Conservation (phyloP, 2,888 invertebrate species). For the Drosophila lacicola region DNA sequence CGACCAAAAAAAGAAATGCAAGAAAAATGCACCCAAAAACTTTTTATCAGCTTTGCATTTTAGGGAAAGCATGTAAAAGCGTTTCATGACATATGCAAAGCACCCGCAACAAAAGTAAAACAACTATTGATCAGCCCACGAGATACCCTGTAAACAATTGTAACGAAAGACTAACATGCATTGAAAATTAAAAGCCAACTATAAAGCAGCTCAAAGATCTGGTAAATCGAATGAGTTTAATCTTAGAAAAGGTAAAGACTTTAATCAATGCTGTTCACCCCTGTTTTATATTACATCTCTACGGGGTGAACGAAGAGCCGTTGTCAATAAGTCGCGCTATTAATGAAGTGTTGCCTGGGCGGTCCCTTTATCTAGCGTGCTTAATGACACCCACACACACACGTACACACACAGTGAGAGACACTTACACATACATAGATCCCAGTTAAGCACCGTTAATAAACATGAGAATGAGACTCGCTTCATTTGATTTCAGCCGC, state of each 20-base stretch:
- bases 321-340: slow-evolving; percentile 58
- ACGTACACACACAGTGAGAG: slow-evolving; percentile 8
- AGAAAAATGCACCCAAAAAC: slow-evolving; percentile 55
- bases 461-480: slow-evolving; percentile 75
- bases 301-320: slow-evolving; percentile 41
- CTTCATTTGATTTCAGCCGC: slow-evolving; percentile 74
- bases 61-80: slow-evolving; percentile 54
- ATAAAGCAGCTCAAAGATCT: background rate
- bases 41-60: slow-evolving; percentile 49
- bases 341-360: slow-evolving; percentile 63
- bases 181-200: background rate
- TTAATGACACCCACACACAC: slow-evolving; percentile 76
- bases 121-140: background rate
- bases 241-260: background rate
- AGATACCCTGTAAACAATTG: slow-evolving; percentile 34
- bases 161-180: background rate
- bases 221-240: background rate
- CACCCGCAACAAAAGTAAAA: slow-evolving; percentile 59
- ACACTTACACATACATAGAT: slow-evolving; percentile 22
- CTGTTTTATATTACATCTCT: background rate
- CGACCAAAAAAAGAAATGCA: slow-evolving; percentile 37
- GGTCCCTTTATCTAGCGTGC: slow-evolving; percentile 68
- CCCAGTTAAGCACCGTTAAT: slow-evolving; percentile 72
- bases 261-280: background rate
- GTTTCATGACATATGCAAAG: slow-evolving; percentile 73